A percentile compares a stretch with the other conserved stretches of the same genome.
phyloP scores from a whole-genome alignment of 2,797 vertebrate species.

The Danio choprae region DNA sequence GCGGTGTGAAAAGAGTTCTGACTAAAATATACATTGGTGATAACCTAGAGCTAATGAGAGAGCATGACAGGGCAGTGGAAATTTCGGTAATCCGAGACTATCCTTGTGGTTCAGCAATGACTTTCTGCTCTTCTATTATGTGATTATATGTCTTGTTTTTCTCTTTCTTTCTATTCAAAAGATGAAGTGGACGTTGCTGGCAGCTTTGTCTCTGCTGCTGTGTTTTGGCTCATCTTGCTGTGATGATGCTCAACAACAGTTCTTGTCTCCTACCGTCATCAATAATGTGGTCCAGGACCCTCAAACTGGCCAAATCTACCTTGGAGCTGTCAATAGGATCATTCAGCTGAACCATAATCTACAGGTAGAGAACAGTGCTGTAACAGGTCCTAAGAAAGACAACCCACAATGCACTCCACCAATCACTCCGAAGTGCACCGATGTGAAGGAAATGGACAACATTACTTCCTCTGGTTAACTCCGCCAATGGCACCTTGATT shows the following conservation, averaged over 20 bases:
- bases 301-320: constrained; percentile 83
- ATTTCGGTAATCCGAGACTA: no score
- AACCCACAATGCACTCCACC: constrained; percentile 89
- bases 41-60: no score
- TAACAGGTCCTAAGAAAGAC: constrained; percentile 86
- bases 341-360: constrained; percentile 85
- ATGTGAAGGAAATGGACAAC: constrained; percentile 81
- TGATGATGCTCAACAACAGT: constrained; percentile 46
- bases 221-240: constrained; percentile 51
- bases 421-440: constrained; percentile 80
- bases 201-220: constrained; percentile 59
- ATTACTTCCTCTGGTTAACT: constrained; percentile 86
- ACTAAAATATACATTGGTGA: no score
- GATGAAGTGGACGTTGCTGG: constrained; percentile 70
- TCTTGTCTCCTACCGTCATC: constrained; percentile 65
- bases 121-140: no score
- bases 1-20: no score
- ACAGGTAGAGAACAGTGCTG: constrained; percentile 58
- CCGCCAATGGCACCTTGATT: constrained; percentile 73
- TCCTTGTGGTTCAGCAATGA: no score
- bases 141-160: no score
- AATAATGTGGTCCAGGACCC: constrained; percentile 77
- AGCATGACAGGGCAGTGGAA: no score
- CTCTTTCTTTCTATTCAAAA: constrained; percentile 55
- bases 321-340: constrained; percentile 88